Percentiles rank a stretch among this genome's conserved stretches.
Conservation (phyloP, 2,888 invertebrate genomes). For the Perizoma flavofasciatum region DNA sequence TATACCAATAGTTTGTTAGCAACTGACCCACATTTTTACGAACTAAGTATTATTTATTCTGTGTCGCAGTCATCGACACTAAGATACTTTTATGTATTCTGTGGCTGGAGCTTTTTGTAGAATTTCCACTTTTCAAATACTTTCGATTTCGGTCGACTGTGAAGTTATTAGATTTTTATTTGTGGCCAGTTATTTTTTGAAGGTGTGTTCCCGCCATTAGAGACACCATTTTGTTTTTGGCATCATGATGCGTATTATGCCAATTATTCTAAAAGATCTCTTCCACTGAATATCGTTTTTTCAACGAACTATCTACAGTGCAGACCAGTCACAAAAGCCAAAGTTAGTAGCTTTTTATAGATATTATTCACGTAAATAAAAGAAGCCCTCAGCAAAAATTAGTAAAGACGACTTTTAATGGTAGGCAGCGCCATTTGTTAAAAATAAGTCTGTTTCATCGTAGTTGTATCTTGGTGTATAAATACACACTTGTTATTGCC, state of each 20-base stretch:
- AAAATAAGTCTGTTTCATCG: too few relatives aligned
- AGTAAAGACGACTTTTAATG: too few relatives aligned
- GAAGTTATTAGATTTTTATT: slow-evolving; percentile 46
- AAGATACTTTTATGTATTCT: background rate
- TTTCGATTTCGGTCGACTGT: slow-evolving; percentile 63
- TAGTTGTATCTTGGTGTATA: too few relatives aligned
- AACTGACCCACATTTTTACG: slow-evolving; percentile 53
- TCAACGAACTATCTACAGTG: too few relatives aligned
- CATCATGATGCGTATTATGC: background rate
- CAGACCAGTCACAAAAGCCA: too few relatives aligned
- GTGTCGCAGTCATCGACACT: slow-evolving; percentile 35
- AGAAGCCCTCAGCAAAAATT: too few relatives aligned
- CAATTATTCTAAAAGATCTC: background rate
- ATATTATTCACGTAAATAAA: too few relatives aligned
- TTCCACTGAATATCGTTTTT: too few relatives aligned
- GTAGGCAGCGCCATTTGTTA: too few relatives aligned
- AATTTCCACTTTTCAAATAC: slow-evolving; percentile 59
- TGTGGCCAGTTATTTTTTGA: slow-evolving; percentile 24
- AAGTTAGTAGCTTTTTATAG: too few relatives aligned
- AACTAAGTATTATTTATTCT: slow-evolving; percentile 25
- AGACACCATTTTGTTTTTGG: background rate
- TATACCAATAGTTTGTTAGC: slow-evolving; percentile 18
- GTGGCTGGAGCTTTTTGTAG: slow-evolving; percentile 50
- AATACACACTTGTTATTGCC: background rate
- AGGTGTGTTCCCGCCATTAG: background rate